Evolutionary conservation across 2,113 vertebrate species (phyloP), one percentile per base, ranked within the genome.

Genomic region (Campylomormyrus tamandua): DNA sequence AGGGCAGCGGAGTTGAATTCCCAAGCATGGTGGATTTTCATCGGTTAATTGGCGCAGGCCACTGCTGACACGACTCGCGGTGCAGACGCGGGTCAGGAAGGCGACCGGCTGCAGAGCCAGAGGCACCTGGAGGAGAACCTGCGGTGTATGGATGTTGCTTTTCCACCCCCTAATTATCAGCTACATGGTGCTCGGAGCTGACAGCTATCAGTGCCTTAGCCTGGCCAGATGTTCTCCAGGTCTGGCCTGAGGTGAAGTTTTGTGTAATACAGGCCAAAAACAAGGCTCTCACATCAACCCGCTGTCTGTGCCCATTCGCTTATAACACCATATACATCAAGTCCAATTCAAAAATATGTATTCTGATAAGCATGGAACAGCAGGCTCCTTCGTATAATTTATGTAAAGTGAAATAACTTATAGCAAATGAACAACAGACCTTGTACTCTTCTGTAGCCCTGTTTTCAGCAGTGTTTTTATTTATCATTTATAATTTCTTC

Each of bases 241-340:
- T 94, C 94, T 94, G 89, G 90, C 91, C 94, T 91, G 90, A 94
- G 94, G 94, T 93, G 90, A 93, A 89, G 90, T 92, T 95, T 95
- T 93, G 93, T 96, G 95, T 95, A 94, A 93, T 92, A 95, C 93
- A 92, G 92, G 93, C 95, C 93, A 92, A 95, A 94, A 95, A 94
- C 91, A 93, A 91, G 93, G 92, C 90, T 92, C 90, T 92, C 91
- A 91, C 93, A 89, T 89, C 91, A 53, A 27, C n/a, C 15, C 92
- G 93, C 91, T 91, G 83, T 91, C 91, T 91, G 91, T 62, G 91
- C 90, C 85, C 91, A 91, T 93, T 92, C 94, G 83, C 90, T 83
- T 92, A 80, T 83, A 90, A 90, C 91, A 83, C 46, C 77, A 70
- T 77, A 88, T 77, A 80, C 13, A 88, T 70, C 62, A 27, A 27